Evolutionary conservation across 1,140 invertebrate species (phyloP).

Genomic region (Propsilocerus akamusi): DNA sequence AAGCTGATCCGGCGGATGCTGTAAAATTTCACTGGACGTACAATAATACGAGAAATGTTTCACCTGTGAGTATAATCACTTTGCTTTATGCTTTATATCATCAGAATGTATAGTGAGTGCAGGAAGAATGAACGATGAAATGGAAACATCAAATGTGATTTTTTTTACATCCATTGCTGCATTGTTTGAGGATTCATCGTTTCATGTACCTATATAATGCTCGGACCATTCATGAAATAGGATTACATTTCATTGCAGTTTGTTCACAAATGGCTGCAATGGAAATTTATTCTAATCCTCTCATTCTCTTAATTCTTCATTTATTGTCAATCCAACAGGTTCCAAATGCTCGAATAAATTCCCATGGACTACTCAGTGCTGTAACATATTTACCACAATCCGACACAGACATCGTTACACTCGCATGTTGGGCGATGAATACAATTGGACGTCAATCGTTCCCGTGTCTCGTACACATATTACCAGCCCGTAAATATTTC

Average conservation of each 20-base stretch:
- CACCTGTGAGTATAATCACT: slow-evolving; percentile 31
- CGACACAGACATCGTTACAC: slow-evolving; percentile 54
- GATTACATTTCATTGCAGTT: too few species aligned
- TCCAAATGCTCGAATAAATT: slow-evolving; percentile 32
- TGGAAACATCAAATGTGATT: too few species aligned
- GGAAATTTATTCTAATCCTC: neutral
- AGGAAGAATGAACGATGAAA: too few species aligned
- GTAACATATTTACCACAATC: slow-evolving; percentile 39
- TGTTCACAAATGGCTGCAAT: too few species aligned
- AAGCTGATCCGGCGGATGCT: slow-evolving; percentile 58
- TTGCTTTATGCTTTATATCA: too few species aligned
- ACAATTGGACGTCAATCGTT: slow-evolving; percentile 55
- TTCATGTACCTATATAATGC: too few species aligned
- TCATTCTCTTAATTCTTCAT: neutral
- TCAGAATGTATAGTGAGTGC: too few species aligned
- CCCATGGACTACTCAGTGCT: slow-evolving; percentile 44
- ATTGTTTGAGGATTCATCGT: too few species aligned
- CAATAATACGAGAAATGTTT: slow-evolving; percentile 51
- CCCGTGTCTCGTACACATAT: slow-evolving; percentile 64
- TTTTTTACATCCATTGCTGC: too few species aligned
- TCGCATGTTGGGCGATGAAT: slow-evolving; percentile 75
- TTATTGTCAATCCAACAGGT: slow-evolving; percentile 22
- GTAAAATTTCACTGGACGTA: slow-evolving; percentile 63
- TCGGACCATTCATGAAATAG: too few species aligned
- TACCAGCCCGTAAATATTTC: slow-evolving; percentile 50